These are phyloP conservation scores for Hippocampus abdominalis DNA, from an alignment of 2,113 vertebrate species.

Conservation along the genomic window DNA sequence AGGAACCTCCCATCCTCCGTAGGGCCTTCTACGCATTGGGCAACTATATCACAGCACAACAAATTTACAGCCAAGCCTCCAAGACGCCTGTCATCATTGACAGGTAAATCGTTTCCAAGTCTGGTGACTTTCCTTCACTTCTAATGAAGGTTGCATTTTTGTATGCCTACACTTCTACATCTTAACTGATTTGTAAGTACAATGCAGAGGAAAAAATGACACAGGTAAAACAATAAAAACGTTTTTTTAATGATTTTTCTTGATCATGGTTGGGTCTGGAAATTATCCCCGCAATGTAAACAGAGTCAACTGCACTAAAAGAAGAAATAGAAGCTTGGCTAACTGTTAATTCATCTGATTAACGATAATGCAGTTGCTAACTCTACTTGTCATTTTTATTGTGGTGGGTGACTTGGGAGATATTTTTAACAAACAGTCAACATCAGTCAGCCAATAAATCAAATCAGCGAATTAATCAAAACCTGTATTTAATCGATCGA, in stretches of 20 bases:
- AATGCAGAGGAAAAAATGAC: no score
- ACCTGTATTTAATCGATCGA: no score
- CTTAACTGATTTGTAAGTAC: no score
- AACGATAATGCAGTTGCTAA: not conserved
- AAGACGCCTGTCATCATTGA: conserved; percentile 83
- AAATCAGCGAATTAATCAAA: no score
- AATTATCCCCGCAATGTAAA: no score
- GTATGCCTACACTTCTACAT: no score
- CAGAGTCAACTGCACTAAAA: not conserved
- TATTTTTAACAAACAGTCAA: no score
- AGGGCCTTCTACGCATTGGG: conserved; percentile 90
- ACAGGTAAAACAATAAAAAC: no score
- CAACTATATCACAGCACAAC: conserved; percentile 86
- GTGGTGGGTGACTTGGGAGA: not conserved
- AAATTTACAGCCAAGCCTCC: conserved; percentile 73
- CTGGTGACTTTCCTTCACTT: conserved; percentile 14
- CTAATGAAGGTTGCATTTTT: no score
- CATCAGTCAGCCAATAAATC: no score
- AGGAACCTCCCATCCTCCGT: conserved; percentile 79
- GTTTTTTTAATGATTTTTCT: no score
- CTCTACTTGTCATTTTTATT: not conserved
- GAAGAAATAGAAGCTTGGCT: not conserved
- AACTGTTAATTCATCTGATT: not conserved
- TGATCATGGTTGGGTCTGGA: no score
- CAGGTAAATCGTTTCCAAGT: conserved; percentile 71